phyloP scores from a whole-genome alignment of 2,888 invertebrate genomes.

The Drosophila flavopinicola region DNA sequence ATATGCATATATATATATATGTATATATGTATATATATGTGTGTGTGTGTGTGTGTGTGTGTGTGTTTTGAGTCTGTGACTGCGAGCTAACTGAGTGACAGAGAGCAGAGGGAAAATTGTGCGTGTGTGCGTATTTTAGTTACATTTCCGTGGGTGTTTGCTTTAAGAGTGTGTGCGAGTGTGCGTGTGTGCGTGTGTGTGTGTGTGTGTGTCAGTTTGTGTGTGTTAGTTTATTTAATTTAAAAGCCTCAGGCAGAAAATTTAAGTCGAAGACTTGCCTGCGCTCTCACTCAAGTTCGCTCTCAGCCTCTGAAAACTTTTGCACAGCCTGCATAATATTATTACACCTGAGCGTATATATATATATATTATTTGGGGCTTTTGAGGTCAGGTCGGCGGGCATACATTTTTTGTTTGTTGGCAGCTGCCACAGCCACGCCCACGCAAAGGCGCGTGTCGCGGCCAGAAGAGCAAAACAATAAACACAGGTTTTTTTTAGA shows the following conservation, averaged over 20 bases:
- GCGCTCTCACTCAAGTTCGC: not conserved
- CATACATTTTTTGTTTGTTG: conserved; percentile 2
- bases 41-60: not conserved
- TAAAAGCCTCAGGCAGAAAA: conserved; percentile 61
- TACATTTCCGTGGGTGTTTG: conserved; percentile 57
- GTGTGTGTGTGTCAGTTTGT: conserved; percentile 46
- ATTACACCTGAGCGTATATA: conserved; percentile 36
- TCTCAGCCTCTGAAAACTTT: conserved; percentile 41
- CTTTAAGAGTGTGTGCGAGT: conserved; percentile 10
- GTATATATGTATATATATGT: not conserved
- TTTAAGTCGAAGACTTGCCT: conserved; percentile 8
- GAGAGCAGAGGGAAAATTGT: conserved; percentile 34
- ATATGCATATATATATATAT: not conserved
- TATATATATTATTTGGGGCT: not conserved
- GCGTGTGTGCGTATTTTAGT: conserved; percentile 56
- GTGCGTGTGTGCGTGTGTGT: conserved; percentile 1
- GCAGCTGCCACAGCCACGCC: conserved; percentile 20
- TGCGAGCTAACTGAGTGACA: conserved; percentile 24
- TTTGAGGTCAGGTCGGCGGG: conserved; percentile 20
- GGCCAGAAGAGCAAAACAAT: conserved; percentile 25
- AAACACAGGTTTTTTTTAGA: conserved; percentile 21
- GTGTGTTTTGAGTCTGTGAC: not conserved
- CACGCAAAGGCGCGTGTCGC: conserved; percentile 2
- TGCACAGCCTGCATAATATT: conserved; percentile 52
- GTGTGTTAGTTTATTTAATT: conserved; percentile 70